phyloP scores from a whole-genome alignment of 2,797 vertebrate species.

The Gobionotothen gibberifrons region DNA sequence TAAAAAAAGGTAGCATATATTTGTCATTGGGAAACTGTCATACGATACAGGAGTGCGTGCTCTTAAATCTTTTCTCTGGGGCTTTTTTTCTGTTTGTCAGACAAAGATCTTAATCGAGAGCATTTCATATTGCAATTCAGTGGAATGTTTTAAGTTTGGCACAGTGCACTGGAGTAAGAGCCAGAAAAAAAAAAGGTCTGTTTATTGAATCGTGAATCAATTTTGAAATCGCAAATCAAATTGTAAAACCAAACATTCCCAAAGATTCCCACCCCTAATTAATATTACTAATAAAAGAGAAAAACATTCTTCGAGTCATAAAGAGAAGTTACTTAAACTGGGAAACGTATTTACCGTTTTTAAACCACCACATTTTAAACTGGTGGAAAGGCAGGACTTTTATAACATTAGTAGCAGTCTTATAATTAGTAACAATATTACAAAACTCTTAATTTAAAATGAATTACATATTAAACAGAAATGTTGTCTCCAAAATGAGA shows the following conservation, averaged over 20 bases:
- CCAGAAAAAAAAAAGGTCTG: not conserved
- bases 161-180: conserved; percentile 5
- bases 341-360: not conserved
- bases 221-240: not conserved
- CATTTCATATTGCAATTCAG: not conserved
- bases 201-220: not conserved
- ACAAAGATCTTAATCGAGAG: not conserved
- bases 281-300: not conserved
- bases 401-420: not conserved
- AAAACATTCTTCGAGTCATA: not conserved
- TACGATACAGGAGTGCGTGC: not conserved
- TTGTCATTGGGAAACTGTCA: conserved; percentile 8
- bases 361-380: not conserved
- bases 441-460: not conserved
- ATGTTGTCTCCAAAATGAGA: not conserved
- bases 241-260: not conserved
- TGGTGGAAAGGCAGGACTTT: not conserved
- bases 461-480: not conserved
- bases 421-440: not conserved
- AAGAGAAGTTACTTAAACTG: not conserved
- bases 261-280: not conserved
- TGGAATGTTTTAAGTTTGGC: not conserved
- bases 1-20: not conserved
- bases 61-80: not conserved
- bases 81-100: not conserved